phyloP scores from a whole-genome alignment of 2,797 vertebrate species.

The Ptychadena robeensis region DNA sequence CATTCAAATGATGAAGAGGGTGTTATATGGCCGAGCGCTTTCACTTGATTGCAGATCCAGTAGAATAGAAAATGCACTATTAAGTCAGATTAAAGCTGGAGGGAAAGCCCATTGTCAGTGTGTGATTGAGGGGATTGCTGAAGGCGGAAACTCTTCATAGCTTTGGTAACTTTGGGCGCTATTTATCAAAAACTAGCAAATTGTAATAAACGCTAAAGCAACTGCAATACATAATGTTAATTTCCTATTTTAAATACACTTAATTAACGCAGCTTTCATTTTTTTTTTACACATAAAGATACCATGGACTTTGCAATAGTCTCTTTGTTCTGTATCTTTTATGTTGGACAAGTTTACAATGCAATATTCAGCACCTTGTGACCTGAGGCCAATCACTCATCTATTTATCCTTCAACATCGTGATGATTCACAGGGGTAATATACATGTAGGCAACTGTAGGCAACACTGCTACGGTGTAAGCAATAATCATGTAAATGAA shows the following conservation, averaged over 20 bases:
- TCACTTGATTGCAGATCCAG: conserved; percentile 58
- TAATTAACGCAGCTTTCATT: conserved; percentile 15
- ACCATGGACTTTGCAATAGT: background rate
- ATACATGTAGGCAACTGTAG: background rate
- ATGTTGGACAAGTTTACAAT: conserved; percentile 15
- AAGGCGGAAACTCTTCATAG: conserved; percentile 43
- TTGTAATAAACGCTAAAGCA: conserved; percentile 33
- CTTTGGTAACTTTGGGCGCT: conserved; percentile 30
- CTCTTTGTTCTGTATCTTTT: conserved; percentile 19
- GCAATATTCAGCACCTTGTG: conserved; percentile 1
- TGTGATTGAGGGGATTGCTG: conserved; percentile 47
- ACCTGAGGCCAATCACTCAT: conserved; percentile 13
- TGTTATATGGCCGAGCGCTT: conserved; percentile 57
- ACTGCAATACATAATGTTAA: conserved; percentile 13
- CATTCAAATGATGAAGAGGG: conserved; percentile 56
- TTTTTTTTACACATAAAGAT: conserved; percentile 19
- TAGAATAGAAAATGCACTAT: conserved; percentile 55
- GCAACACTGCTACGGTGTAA: background rate
- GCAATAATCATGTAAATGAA: conserved; percentile 14
- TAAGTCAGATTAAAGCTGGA: conserved; percentile 59
- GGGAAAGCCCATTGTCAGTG: conserved; percentile 43
- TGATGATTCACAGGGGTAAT: background rate
- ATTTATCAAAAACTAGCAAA: conserved; percentile 49
- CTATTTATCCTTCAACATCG: background rate
- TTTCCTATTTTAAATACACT: background rate